A percentile compares a stretch with the other conserved stretches of the same genome.
Conservation (phyloP, 2,888 invertebrate species). For the Octodonta nipae region DNA sequence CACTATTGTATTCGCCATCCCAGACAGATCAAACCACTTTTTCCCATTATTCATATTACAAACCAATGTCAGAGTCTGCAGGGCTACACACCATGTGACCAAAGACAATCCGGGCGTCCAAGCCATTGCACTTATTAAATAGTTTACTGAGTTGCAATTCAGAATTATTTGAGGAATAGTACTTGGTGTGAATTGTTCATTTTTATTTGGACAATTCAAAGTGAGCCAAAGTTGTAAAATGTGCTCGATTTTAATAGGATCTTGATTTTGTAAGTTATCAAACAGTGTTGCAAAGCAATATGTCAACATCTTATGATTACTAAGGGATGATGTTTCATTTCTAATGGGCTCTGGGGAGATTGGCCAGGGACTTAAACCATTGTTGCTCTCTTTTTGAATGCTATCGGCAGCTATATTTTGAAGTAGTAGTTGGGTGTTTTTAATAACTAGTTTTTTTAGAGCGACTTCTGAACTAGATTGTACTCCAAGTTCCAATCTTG, state of each 20-base stretch:
- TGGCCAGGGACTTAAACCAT: constrained; percentile 25
- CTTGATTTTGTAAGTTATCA: constrained; percentile 51
- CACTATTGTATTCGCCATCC: constrained; percentile 50
- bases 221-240: constrained; percentile 60
- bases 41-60: constrained; percentile 44
- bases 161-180: constrained; percentile 51
- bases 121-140: constrained; percentile 51
- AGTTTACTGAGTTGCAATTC: constrained; percentile 49
- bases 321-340: constrained; percentile 15
- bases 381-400: constrained; percentile 12
- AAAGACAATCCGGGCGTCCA: constrained; percentile 55
- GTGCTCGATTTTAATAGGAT: constrained; percentile 67
- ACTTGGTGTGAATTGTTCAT: constrained; percentile 43
- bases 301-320: constrained; percentile 48
- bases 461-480: constrained; percentile 66
- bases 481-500: constrained; percentile 62
- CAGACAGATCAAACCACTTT: constrained; percentile 25
- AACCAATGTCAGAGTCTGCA: constrained; percentile 62
- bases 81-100: constrained; percentile 65
- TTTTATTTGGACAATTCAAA: constrained; percentile 57
- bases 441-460: constrained; percentile 42
- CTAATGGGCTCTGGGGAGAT: too few species aligned
- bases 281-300: constrained; percentile 57
- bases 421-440: constrained; percentile 26
- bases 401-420: constrained; percentile 26